Evolutionary conservation across 2,113 vertebrate genomes (phyloP), one percentile per base, ranked within the genome.

Genomic region (Cynopterus brachyotis): DNA sequence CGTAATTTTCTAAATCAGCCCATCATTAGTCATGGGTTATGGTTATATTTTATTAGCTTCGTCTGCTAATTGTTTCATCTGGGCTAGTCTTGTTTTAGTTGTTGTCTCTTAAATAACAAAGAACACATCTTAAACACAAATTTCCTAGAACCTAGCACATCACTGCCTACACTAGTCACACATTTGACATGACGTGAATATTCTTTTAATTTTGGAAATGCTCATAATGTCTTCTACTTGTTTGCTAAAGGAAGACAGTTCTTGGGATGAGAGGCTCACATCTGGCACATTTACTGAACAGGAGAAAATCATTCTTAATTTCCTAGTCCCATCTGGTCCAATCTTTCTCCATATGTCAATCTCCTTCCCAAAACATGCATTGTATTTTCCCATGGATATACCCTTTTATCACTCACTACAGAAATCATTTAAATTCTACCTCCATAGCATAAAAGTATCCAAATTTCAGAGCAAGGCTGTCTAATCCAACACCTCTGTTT

Each of bases 181-280:
- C 50, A 73, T 73, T 62, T 82, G 87, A 95, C 95, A 73, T 72
- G 88, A 67, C 69, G 40, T 59, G 84, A 69, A 87, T 66, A 79
- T 42, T 82, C 64, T 91, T 89, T 89, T 62, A 86, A 89, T 95
- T 95, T 92, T 96, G 90, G 90, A 95, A 92, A 79, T 37, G 62
- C 64, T 92, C 45, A 57, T 72, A 76, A 66, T 45, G 80, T 57
- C 81, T 97, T 59, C 30, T 62, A 87, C 57, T 93, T 45, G 57
- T 83, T 89, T 87, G 79, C 57, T 87, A 72, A 96, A 69, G 55
- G 73, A 72, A 91, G 72, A 53, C 15, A 47, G 30, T 78, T 95
- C 72, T 78, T 78, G 13, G 28, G 55, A 69, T 30, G 67, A 85
- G 22, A 92, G 42, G 19, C 55, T 95, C 53, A 5, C 66, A 57